A percentile compares a stretch with the other conserved stretches of the same genome.
phyloP scores from a whole-genome alignment of 2,113 vertebrate genomes.

The Apaloderma vittatum region DNA sequence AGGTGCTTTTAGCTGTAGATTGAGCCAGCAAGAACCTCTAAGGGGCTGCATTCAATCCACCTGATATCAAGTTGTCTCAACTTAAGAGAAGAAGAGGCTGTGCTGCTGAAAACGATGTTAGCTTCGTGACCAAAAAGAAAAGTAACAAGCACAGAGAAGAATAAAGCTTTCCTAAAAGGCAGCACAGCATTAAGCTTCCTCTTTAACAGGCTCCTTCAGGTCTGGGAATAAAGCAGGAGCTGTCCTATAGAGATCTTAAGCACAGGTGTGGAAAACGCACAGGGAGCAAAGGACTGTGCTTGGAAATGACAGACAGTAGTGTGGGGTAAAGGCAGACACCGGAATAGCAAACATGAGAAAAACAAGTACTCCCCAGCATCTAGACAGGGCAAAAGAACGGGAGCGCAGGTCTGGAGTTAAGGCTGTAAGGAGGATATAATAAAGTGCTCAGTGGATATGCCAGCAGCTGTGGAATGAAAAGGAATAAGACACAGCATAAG shows the following conservation, averaged over 20 bases:
- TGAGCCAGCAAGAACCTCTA: background rate
- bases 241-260: background rate
- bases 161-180: conserved; percentile 16
- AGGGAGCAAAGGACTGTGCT: background rate
- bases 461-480: conserved; percentile 17
- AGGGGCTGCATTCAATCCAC: background rate
- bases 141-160: background rate
- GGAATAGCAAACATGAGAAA: background rate
- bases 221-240: conserved; percentile 24
- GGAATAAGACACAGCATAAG: conserved; percentile 18
- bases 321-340: background rate
- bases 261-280: background rate
- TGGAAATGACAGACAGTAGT: background rate
- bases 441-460: background rate
- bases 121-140: background rate
- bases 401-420: background rate
- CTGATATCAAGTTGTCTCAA: background rate
- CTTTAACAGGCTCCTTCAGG: conserved; percentile 1
- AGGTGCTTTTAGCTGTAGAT: background rate
- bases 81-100: background rate
- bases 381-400: background rate
- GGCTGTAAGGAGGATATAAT: background rate
- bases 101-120: background rate
- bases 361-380: background rate
- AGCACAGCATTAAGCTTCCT: background rate